Evolutionary conservation across 2,113 vertebrate genomes (phyloP).

Genomic region (Forbesichthys papilliferus): DNA sequence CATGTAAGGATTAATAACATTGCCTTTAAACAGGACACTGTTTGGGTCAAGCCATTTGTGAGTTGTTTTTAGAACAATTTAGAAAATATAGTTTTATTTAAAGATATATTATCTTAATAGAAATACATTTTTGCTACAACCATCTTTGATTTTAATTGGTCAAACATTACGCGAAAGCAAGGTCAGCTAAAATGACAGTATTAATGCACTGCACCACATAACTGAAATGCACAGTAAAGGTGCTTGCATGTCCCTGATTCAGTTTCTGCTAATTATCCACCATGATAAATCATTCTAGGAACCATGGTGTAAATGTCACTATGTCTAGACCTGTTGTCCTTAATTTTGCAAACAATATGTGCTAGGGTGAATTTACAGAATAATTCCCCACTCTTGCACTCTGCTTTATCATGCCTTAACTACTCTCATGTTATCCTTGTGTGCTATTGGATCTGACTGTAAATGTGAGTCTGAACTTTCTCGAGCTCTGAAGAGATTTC

Average conservation of each 20-base stretch:
- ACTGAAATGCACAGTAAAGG: conserved; percentile 14
- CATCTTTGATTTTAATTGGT: conserved; percentile 7
- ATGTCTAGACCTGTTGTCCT: no score
- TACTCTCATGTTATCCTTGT: no score
- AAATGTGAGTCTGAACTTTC: not conserved
- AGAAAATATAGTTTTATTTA: no score
- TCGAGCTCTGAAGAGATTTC: conserved; percentile 3
- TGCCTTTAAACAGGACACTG: conserved; percentile 52
- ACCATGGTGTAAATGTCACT: not conserved
- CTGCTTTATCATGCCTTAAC: no score
- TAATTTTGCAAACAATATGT: no score
- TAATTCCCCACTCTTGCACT: no score
- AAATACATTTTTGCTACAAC: no score
- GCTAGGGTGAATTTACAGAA: no score
- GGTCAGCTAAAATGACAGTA: conserved; percentile 31
- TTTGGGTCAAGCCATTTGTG: conserved; percentile 22
- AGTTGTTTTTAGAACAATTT: no score
- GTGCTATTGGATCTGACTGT: no score
- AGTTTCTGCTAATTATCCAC: conserved; percentile 17
- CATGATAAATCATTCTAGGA: conserved; percentile 5
- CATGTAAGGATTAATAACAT: conserved; percentile 45
- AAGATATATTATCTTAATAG: no score
- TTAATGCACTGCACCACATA: conserved; percentile 16
- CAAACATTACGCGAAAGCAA: conserved; percentile 8
- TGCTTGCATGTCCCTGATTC: conserved; percentile 22